Evolutionary conservation across 2,888 invertebrate genomes (phyloP), one percentile per base, ranked within the genome.

Genomic region (Mythimna lalbum): DNA sequence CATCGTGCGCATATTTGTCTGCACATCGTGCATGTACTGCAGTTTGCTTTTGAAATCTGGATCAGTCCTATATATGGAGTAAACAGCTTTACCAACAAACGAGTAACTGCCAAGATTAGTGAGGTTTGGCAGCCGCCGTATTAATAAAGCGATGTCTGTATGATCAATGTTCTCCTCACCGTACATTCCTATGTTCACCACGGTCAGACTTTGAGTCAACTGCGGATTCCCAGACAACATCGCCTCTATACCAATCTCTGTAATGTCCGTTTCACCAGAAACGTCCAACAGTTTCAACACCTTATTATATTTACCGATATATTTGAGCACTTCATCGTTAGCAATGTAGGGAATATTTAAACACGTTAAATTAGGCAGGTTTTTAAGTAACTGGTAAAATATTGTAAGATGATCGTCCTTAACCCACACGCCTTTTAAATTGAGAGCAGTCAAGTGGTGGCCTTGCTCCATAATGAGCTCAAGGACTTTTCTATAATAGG

Each of bases 341-440:
- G 97, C 97, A 86, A 97, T 97, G 83, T 97, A 97, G 0, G 97
- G 97, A 81, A 97, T 97, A 86, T 97, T 96, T 1, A 97, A 91
- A 36, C 96, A 96, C 5, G 96, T 96, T 63, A 97, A 89, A 85
- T 97, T 94, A n/a, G 93, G 94, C 60, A 97, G 94, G 82, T 96
- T 97, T 81, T 96, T 95, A 10, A 97, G 94, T 39, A 97, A 90
- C 39, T 97, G 94, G 76, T 96, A 97, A 93, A 97, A 95, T 17
- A 97, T 95, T 69, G 96, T 92, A 85, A 97, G 96, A 83, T 97
- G 97, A 78, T 97, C 97, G 64, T 97, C 97, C 90, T 97, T 97
- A 55, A 97, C 97, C 97, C 97, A 97, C 47, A 97, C 97, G 19
- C 97, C 97, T 93, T 97, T 97, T 69, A 97, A 92, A 91, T 97